A percentile compares a stretch with the other conserved stretches of the same genome.
phyloP scores from a whole-genome alignment of 2,113 vertebrate species.

The Eudyptes chrysolophus region DNA sequence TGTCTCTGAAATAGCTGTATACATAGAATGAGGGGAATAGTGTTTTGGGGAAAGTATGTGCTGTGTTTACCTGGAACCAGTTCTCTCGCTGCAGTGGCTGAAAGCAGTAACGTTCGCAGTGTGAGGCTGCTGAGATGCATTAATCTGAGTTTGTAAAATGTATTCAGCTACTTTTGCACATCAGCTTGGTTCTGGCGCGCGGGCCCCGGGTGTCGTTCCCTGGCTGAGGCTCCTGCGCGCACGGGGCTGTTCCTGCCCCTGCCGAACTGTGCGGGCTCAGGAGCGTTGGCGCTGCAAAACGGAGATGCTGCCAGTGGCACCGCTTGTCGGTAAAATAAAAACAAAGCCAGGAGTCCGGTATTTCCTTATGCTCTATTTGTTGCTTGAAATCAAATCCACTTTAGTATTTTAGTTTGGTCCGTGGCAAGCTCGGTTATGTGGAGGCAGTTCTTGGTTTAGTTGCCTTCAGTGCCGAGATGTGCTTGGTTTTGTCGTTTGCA shows the following conservation, averaged over 20 bases:
- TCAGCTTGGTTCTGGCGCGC: fast-evolving
- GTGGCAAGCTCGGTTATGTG: not conserved
- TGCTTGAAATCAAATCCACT: not conserved
- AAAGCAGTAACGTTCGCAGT: fast-evolving
- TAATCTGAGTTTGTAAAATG: not conserved
- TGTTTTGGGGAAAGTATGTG: not conserved
- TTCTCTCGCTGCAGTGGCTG: not conserved
- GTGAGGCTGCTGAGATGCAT: not conserved
- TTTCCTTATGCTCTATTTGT: not conserved
- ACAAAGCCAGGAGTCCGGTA: not conserved
- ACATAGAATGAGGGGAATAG: not conserved
- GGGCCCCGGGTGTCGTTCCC: fast-evolving
- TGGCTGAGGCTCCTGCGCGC: fast-evolving
- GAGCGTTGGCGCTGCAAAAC: fast-evolving
- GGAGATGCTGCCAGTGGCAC: not conserved
- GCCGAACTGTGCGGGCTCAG: fast-evolving
- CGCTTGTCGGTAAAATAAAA: not conserved
- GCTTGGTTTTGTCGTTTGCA: slow-evolving; percentile 19
- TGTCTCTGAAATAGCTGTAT: not conserved
- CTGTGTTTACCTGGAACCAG: not conserved
- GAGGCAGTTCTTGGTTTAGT: not conserved
- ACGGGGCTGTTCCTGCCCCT: not conserved
- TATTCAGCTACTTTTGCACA: not conserved
- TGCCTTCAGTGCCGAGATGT: not conserved
- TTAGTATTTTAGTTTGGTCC: not conserved